Conservation (phyloP, 2,888 invertebrate species). For the Micropterix aruncella region DNA sequence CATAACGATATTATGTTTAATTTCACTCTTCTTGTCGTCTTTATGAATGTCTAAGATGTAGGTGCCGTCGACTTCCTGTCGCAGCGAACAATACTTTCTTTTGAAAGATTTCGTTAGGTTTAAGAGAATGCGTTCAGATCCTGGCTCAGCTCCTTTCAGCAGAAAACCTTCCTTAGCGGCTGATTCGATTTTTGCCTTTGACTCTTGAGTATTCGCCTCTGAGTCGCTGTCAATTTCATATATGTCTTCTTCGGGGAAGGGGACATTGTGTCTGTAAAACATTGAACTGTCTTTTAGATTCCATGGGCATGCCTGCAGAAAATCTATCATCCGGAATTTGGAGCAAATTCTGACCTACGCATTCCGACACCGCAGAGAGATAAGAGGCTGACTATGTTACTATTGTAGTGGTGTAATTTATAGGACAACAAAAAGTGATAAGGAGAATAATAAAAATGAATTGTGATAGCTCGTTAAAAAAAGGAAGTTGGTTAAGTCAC, state of each 20-base stretch:
- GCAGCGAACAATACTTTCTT: conserved; percentile 73
- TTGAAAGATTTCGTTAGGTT: conserved; percentile 90
- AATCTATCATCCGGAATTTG: too few relatives aligned
- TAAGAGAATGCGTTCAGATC: conserved; percentile 79
- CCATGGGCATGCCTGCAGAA: too few relatives aligned
- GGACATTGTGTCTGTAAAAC: conserved; percentile 22
- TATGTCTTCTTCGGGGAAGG: conserved; percentile 51
- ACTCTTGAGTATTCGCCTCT: conserved; percentile 65
- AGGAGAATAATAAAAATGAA: too few relatives aligned
- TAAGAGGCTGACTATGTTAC: too few relatives aligned
- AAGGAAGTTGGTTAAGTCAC: too few relatives aligned
- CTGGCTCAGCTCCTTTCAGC: conserved; percentile 83
- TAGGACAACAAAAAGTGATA: too few relatives aligned
- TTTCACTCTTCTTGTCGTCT: conserved; percentile 83
- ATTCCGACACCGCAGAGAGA: too few relatives aligned
- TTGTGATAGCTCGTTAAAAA: too few relatives aligned
- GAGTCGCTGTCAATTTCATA: conserved; percentile 84
- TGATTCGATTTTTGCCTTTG: conserved; percentile 51
- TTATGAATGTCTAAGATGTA: conserved; percentile 86
- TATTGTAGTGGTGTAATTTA: too few relatives aligned
- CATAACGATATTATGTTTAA: conserved; percentile 85
- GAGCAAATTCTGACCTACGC: too few relatives aligned
- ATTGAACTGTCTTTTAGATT: too few relatives aligned
- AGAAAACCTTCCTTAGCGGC: conserved; percentile 85
- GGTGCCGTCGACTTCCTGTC: conserved; percentile 82